Evolutionary conservation across 2,888 invertebrate species (phyloP), one percentile per base, ranked within the genome.

Genomic region (Neoascia interrupta): DNA sequence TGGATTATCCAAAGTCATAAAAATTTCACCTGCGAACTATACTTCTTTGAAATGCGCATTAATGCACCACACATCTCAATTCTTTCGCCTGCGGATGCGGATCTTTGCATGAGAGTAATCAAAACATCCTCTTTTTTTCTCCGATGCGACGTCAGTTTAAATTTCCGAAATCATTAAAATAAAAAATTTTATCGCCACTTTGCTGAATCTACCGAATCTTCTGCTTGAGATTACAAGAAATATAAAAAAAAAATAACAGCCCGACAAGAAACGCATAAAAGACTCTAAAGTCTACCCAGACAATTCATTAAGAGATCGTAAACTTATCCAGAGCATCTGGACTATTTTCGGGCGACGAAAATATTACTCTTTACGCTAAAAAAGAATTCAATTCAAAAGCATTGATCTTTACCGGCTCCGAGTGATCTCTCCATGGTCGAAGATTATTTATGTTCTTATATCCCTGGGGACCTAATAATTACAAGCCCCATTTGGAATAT

Each of bases 241-340:
- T 31, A 31, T 31, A 31, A 31, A 31, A 6, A 31, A 31, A 31
- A 31, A 3, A 26, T 8, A 4, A 26, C 31, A 31, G 3, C 10
- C 49, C 36, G 45, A 61, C 36, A 36, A 23, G 36, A 31, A 64
- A 6, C 11, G 5, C 45, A 39, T 64, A 54, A 63, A 61, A 61
- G 10, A 47, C 19, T 16, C 26, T n/a, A 70, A 70, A 69, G 13
- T 68, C 74, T 28, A 64, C 56, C 11, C 56, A 31, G 56, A 39
- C 63, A 69, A 75, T 70, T 70, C 63, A 76, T 76, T 76, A 76
- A 64, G 69, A 63, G 45, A 51, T 39, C 69, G 51, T 70, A 51
- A 76, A 70, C 63, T 76, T 64, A 69, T 70, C 58, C 75, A 63
- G 39, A 76, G 43, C 75, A 63, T 69, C 69, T 76, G 69, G 58